Evolutionary conservation across 2,797 vertebrate genomes (phyloP), one percentile per base, ranked within the genome.

Genomic region (Peromyscus attwateri): DNA sequence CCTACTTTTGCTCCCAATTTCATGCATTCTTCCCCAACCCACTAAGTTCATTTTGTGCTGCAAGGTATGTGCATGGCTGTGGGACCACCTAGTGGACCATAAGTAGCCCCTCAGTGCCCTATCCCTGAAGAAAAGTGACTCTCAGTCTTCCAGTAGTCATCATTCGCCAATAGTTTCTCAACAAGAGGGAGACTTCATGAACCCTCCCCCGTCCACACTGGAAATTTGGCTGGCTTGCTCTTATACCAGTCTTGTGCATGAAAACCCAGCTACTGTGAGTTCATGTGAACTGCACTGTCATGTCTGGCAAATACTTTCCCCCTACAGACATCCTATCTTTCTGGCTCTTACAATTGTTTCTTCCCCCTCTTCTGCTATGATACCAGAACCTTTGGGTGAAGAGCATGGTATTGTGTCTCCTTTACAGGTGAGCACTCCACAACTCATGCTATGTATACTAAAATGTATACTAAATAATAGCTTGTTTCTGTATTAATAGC

Each of bases 381-480:
- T 55, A 52, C 10, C 29, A 55, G 49, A 2, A 55, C 9, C 19
- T 14, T 79, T 79, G 77, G 49, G 9, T 79, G 49, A 52, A 21
- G 31, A 52, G 2, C 17, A 79, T 34, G 25, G 21, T 21, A 6
- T 0, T 4, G 2, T n/a, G 0, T 34, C 16, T 79, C 17, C 5
- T 34, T 79, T 55, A 55, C 11, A 79, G 10, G 4, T 55, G 46
- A 79, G 10, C 31, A 34, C 17, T 34, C 52, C 46, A 79, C 16
- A 79, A 12, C 17, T 79, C 5, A n/a, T 21, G 31, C 17, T 79
- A 21, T 19, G 29, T 31, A 79, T 8, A 79, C 76, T 34, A 52
- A 55, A 79, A 21, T 19, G 29, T 31, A 79, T 8, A 79, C 76
- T 34, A 52, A 55, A 79, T 19, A 8, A 79, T 17, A 79, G 9